Evolutionary conservation across 2,888 invertebrate species (phyloP).

Genomic region (Aphodius granarius): DNA sequence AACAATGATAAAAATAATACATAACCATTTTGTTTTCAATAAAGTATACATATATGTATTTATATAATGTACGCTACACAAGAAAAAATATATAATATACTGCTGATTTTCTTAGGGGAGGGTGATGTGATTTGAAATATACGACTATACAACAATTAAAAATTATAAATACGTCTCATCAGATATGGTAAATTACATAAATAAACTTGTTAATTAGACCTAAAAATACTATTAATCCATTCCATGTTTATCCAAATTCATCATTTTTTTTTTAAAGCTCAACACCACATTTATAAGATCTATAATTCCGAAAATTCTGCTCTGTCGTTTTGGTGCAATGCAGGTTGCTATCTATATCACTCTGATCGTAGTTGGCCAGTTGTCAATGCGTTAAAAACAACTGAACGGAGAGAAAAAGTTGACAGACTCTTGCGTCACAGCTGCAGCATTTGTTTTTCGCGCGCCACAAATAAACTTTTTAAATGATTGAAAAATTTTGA

Average conservation of each 20-base stretch:
- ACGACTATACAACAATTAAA: neutral
- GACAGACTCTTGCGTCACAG: neutral
- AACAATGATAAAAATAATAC: neutral
- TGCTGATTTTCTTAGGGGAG: neutral
- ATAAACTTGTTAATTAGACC: neutral
- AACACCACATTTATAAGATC: neutral
- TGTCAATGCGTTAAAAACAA: neutral
- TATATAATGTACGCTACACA: neutral
- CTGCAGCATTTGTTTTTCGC: neutral
- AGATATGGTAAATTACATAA: neutral
- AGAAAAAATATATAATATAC: neutral
- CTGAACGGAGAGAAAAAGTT: neutral
- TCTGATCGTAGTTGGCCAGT: neutral
- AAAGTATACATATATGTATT: neutral
- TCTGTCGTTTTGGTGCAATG: neutral
- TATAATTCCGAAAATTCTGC: neutral
- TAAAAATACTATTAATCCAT: neutral
- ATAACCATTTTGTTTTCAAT: neutral
- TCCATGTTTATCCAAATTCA: neutral
- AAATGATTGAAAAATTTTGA: neutral
- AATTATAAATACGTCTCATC: neutral
- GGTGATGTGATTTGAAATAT: neutral
- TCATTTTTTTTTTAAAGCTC: neutral
- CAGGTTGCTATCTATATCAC: neutral
- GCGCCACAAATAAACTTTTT: neutral